Evolutionary conservation across 53 echinoderm and acorn worm species (phyloP), one percentile per base, ranked within the genome.

Genomic region (Apostichopus leukothele): DNA sequence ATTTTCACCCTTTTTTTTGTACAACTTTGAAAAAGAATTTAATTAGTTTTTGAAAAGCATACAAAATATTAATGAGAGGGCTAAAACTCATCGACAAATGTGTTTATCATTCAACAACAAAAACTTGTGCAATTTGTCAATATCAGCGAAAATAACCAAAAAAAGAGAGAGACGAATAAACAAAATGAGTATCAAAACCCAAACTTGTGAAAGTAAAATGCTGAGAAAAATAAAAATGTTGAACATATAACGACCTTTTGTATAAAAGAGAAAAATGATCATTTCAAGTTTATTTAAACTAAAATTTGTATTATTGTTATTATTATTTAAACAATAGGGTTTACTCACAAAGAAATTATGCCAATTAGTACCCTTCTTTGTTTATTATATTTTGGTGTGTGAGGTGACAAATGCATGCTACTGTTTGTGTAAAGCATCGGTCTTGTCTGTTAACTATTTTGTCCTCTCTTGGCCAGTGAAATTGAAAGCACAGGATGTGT

Each of bases 41-140:
- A 68, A 68, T 68, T 57, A 57, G 57, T 57, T 57, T 57, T 61
- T 61, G 61, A 61, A 61, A 61, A 61, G 61, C 61, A 11, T 61
- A 61, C 13, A 16, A 68, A 57, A 68, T 68, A 68, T 68, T 68
- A 68, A 10, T n/a, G 19, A 68, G 61, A 13, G 68, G 68, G 68
- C 11, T 5, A n/a, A 14, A n/a, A 12, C 68, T 68, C 68, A 68
- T n/a, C 68, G 68, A 14, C 16, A 68, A 14, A 27, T 80, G 39
- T 39, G 80, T 80, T 80, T 50, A 80, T 53, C 80, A 55, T 80
- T 19, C 57, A 55, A 57, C 53, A 80, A 54, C 80, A 52, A 54
- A 80, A 57, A 80, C 80, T 80, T 80, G 80, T 80, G 80, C 80
- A 80, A 80, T 80, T 80, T 80, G 80, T 57, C 80, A 53, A 57